Percentiles rank a stretch among this genome's conserved stretches.
Evolutionary conservation across 2,797 vertebrate genomes (phyloP).

Genomic region (Bucorvus abyssinicus): DNA sequence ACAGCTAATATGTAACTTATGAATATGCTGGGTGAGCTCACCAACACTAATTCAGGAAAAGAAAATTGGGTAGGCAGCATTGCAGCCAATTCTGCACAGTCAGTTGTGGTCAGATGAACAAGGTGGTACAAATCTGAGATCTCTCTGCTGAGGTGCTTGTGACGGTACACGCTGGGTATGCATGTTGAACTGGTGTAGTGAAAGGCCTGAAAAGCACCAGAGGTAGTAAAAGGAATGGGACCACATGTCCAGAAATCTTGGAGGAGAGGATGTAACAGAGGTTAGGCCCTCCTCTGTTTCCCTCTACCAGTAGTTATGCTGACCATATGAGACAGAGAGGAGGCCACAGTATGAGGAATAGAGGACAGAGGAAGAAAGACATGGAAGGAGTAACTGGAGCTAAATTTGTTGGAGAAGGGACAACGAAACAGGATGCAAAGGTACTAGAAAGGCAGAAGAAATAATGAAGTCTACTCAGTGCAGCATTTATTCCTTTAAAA

Average conservation of each 20-base stretch:
- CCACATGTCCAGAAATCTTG: neutral
- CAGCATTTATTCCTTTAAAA: neutral
- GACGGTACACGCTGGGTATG: neutral
- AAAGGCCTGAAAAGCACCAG: neutral
- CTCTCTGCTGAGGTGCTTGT: neutral
- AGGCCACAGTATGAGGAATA: neutral
- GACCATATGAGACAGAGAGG: fast-evolving
- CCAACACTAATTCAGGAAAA: fast-evolving
- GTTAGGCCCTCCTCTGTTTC: neutral
- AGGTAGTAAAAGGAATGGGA: neutral
- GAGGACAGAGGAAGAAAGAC: neutral
- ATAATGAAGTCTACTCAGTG: neutral
- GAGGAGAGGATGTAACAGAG: neutral
- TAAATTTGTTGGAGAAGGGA: neutral
- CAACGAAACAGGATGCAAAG: neutral
- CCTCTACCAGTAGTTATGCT: neutral
- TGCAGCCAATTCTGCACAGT: neutral
- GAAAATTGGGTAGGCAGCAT: neutral
- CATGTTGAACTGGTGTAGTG: neutral
- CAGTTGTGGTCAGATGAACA: neutral
- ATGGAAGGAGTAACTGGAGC: neutral
- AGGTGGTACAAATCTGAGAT: neutral
- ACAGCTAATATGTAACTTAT: neutral
- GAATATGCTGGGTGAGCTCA: neutral
- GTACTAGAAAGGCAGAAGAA: neutral